Evolutionary conservation across 2,113 vertebrate genomes (phyloP).

Genomic region (Xiphophorus couchianus): DNA sequence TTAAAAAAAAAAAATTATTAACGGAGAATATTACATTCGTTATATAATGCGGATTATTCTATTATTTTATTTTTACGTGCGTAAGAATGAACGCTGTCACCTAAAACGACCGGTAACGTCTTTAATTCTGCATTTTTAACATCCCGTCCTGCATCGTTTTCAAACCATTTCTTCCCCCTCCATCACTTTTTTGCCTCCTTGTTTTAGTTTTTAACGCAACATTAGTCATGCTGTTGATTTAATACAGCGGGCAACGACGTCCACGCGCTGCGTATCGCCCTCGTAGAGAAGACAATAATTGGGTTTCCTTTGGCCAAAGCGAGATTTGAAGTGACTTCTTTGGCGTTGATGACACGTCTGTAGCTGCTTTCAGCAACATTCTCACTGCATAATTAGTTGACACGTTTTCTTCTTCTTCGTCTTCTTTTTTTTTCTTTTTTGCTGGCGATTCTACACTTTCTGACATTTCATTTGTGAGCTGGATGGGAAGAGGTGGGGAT

Average conservation of each 20-base stretch:
- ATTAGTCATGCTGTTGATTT: neutral
- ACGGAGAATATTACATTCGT: neutral
- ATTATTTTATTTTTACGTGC: neutral
- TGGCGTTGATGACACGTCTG: constrained; percentile 51
- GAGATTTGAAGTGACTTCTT: neutral
- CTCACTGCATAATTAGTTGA: constrained; percentile 3
- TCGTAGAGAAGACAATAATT: neutral
- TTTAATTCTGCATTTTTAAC: neutral
- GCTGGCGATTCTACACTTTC: constrained; percentile 22
- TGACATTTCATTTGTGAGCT: no score
- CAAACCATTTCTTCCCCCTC: neutral
- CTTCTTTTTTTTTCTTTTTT: neutral
- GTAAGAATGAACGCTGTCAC: neutral
- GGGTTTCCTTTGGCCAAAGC: constrained; percentile 5
- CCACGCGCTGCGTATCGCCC: no score
- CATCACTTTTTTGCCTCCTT: neutral
- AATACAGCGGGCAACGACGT: neutral
- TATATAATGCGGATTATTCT: neutral
- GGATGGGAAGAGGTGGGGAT: constrained; percentile 19
- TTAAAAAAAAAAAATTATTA: neutral
- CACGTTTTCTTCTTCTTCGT: neutral
- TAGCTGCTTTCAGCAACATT: constrained; percentile 39
- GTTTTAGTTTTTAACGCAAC: neutral
- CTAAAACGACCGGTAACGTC: neutral
- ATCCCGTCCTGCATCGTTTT: neutral